Conservation (phyloP, 2,888 invertebrate genomes). For the Sympetrum striolatum region DNA sequence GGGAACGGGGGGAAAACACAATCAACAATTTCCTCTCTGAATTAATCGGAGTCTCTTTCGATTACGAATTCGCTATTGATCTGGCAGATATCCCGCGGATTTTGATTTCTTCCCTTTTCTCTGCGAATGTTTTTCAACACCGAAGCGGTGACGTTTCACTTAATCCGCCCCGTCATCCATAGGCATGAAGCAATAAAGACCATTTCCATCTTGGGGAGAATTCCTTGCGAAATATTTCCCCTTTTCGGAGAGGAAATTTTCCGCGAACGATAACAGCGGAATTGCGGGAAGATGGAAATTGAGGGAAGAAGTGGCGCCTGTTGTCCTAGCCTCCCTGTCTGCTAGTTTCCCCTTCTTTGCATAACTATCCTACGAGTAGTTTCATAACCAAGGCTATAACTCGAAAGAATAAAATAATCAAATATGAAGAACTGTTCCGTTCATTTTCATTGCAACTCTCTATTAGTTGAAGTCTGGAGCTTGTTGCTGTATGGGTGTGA, state of each 20-base stretch:
- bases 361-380: too few species aligned
- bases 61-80: not conserved
- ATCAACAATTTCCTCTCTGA: not conserved
- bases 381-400: too few species aligned
- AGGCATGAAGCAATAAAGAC: not conserved
- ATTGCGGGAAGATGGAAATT: too few species aligned
- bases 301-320: not conserved
- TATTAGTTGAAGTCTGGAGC: too few species aligned
- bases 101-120: not conserved
- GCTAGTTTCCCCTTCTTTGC: too few species aligned
- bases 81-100: not conserved
- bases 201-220: not conserved
- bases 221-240: not conserved
- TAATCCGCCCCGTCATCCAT: not conserved
- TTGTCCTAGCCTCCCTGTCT: too few species aligned
- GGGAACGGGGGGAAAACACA: not conserved
- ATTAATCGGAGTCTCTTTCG: not conserved
- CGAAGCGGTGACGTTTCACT: not conserved
- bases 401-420: too few species aligned
- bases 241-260: not conserved
- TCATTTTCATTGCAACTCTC: too few species aligned
- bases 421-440: too few species aligned
- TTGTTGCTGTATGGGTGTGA: too few species aligned
- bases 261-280: not conserved
- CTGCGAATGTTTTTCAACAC: not conserved